A percentile compares a stretch with the other conserved stretches of the same genome.
Evolutionary conservation across 1,140 invertebrate species (phyloP).

Genomic region (Aphis craccivora): DNA sequence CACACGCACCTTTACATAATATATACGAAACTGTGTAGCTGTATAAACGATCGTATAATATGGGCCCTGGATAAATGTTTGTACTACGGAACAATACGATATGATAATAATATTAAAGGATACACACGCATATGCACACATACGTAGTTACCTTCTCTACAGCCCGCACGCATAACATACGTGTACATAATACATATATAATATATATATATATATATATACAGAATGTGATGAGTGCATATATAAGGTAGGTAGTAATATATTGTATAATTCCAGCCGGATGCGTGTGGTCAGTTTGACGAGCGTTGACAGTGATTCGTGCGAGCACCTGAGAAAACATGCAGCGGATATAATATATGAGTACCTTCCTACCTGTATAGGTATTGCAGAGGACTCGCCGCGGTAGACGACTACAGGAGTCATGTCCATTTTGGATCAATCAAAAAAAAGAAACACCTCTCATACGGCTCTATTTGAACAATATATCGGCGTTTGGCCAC

Average conservation of each 20-base stretch:
- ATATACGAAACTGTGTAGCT: neutral
- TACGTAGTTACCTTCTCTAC: neutral
- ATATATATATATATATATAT: neutral
- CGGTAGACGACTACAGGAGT: constrained; percentile 29
- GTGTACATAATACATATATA: neutral
- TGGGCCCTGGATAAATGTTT: constrained; percentile 37
- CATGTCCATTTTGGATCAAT: constrained; percentile 43
- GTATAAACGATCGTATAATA: constrained; percentile 6
- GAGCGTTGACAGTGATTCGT: constrained; percentile 38
- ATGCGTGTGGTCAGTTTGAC: constrained; percentile 58
- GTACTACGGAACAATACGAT: constrained; percentile 26
- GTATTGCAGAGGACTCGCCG: neutral
- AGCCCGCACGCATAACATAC: neutral
- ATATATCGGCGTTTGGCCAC: neutral
- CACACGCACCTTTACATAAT: neutral
- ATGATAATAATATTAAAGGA: neutral
- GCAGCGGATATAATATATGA: neutral
- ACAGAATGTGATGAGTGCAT: neutral
- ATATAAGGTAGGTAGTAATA: neutral
- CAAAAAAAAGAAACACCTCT: constrained; percentile 37
- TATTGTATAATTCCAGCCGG: constrained; percentile 32
- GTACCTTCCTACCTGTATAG: neutral
- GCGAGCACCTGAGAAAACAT: constrained; percentile 43
- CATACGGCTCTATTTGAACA: neutral
- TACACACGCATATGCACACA: neutral